Evolutionary conservation across 1,140 invertebrate species (phyloP).

Genomic region (Neodiprion pinetum): DNA sequence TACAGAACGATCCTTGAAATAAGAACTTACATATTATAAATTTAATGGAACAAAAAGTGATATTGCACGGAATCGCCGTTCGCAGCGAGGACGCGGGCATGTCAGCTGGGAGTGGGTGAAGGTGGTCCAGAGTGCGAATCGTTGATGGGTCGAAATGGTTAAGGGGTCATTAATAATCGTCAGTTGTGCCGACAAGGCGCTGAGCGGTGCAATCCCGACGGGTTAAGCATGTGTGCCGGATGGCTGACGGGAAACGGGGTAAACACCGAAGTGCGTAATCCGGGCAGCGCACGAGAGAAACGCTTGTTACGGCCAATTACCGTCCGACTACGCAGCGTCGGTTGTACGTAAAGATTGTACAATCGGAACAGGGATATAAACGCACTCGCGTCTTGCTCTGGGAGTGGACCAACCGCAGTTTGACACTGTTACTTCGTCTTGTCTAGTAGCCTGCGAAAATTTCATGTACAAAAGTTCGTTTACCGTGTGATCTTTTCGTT

Average conservation of each 20-base stretch:
- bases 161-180: slow-evolving; percentile 36
- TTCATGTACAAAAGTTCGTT: too few species aligned
- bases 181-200: neutral
- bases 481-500: too few species aligned
- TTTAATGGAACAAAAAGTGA: too few species aligned
- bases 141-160: slow-evolving; percentile 29
- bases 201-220: neutral
- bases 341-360: too few species aligned
- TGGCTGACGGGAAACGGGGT: slow-evolving; percentile 9
- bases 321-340: neutral
- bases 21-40: too few species aligned
- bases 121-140: slow-evolving; percentile 27
- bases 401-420: too few species aligned
- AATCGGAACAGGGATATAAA: too few species aligned
- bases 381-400: too few species aligned
- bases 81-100: neutral
- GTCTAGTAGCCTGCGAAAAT: too few species aligned
- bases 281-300: neutral
- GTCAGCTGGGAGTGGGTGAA: slow-evolving; percentile 8
- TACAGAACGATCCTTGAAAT: too few species aligned
- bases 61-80: too few species aligned
- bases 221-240: slow-evolving; percentile 1
- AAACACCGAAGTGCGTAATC: slow-evolving; percentile 17
- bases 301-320: neutral
- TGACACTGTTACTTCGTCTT: too few species aligned